Conservation (phyloP, 2,113 vertebrate genomes). For the Halcyon malimbica region DNA sequence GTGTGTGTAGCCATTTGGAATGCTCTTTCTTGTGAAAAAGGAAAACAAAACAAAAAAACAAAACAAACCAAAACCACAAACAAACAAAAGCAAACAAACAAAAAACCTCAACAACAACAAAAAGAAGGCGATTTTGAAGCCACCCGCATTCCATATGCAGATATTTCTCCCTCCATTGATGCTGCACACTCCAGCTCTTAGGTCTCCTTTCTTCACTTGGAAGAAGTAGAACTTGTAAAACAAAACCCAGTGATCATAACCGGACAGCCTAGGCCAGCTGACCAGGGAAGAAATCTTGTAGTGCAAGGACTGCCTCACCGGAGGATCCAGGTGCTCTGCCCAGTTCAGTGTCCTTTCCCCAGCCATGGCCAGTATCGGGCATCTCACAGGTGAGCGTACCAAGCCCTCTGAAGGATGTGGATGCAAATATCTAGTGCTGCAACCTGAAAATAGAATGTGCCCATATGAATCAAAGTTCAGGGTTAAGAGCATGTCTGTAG, state of each 20-base stretch:
- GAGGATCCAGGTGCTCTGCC: not conserved
- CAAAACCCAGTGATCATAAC: not conserved
- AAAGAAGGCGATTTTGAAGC: not conserved
- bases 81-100: not conserved
- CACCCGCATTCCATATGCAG: not conserved
- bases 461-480: not conserved
- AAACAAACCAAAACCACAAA: not conserved
- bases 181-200: no score
- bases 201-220: not conserved
- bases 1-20: conserved; percentile 42
- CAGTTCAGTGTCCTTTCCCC: not conserved
- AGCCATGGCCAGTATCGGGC: not conserved
- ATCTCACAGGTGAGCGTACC: not conserved
- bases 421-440: not conserved
- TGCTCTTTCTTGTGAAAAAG: conserved; percentile 7
- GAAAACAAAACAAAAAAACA: not conserved
- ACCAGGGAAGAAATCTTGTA: not conserved
- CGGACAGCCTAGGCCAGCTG: not conserved
- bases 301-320: not conserved
- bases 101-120: not conserved
- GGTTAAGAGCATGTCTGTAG: not conserved
- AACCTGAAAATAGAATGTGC: not conserved
- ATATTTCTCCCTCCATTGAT: not conserved
- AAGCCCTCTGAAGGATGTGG: not conserved
- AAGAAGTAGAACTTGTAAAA: not conserved